Conservation (phyloP, 1,140 invertebrate species). For the Drosophila aff. region DNA sequence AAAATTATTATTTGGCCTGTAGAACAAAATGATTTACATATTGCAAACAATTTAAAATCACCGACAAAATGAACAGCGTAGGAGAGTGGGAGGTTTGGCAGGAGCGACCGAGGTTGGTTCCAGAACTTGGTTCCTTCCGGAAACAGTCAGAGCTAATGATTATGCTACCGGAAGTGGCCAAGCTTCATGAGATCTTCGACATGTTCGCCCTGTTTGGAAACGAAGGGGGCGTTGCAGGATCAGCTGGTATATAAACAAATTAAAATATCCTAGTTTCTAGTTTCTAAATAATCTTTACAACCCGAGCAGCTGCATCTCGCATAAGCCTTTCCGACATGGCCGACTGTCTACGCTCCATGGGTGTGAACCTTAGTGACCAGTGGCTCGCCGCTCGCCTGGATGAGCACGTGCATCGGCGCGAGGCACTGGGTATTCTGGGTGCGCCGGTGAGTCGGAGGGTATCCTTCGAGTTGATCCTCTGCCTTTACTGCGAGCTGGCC, state of each 20-base stretch:
- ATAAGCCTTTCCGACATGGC: conserved; percentile 45
- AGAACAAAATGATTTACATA: not conserved
- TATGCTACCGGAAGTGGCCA: conserved; percentile 37
- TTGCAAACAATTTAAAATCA: not conserved
- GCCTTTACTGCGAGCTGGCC: conserved; percentile 44
- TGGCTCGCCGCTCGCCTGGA: conserved; percentile 51
- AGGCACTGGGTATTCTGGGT: not conserved
- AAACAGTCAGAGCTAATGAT: conserved; percentile 40
- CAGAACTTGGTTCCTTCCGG: conserved; percentile 23
- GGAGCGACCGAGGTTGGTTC: not conserved
- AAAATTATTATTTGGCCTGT: not conserved
- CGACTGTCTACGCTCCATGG: conserved; percentile 80
- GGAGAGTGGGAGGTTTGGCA: not conserved
- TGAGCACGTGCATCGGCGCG: conserved; percentile 9
- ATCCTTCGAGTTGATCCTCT: conserved; percentile 53
- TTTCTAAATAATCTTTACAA: too few relatives aligned
- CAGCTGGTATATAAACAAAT: not conserved
- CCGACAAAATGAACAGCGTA: not conserved
- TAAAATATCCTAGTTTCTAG: not conserved
- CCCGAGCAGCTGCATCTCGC: not conserved
- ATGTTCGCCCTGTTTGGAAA: conserved; percentile 23
- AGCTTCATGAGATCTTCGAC: conserved; percentile 35
- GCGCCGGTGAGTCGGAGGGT: not conserved
- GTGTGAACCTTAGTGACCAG: conserved; percentile 72
- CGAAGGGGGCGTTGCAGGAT: not conserved